Evolutionary conservation across 1,140 invertebrate genomes (phyloP).

Genomic region (Euwallacea fornicatus): DNA sequence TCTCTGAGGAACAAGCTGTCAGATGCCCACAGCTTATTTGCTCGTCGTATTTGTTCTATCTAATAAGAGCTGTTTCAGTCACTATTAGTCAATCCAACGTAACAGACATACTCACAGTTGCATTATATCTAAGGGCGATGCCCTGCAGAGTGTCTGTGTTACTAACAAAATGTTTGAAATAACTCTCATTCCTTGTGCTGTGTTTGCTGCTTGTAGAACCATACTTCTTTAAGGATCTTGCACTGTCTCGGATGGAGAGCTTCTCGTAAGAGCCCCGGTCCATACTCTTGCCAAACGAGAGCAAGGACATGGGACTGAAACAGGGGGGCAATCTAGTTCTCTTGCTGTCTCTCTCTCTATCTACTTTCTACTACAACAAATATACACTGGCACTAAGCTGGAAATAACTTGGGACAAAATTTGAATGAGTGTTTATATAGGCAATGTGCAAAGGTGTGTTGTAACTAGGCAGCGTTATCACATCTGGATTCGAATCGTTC

Average conservation of each 20-base stretch:
- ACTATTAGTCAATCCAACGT: no score
- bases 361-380: background rate
- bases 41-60: slow-evolving; percentile 88
- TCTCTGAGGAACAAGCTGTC: slow-evolving; percentile 87
- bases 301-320: slow-evolving; percentile 35
- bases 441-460: background rate
- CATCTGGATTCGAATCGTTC: slow-evolving; percentile 11
- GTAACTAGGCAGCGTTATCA: slow-evolving; percentile 11
- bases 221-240: slow-evolving; percentile 83
- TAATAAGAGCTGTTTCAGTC: slow-evolving; percentile 50
- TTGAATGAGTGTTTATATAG: background rate
- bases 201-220: slow-evolving; percentile 77
- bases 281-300: slow-evolving; percentile 36
- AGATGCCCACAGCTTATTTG: slow-evolving; percentile 83
- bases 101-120: slow-evolving; percentile 67
- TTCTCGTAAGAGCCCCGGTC: slow-evolving; percentile 80
- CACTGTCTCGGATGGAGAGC: slow-evolving; percentile 79
- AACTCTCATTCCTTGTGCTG: slow-evolving; percentile 62
- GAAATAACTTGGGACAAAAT: background rate
- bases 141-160: slow-evolving; percentile 89
- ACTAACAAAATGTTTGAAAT: slow-evolving; percentile 77
- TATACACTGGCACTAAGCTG: background rate
- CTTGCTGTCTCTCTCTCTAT: background rate
- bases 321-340: background rate
- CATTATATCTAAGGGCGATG: slow-evolving; percentile 88